Base-by-base conservation (phyloP, 2,797 vertebrate genomes). In the Sebastes iracundus region DNA sequence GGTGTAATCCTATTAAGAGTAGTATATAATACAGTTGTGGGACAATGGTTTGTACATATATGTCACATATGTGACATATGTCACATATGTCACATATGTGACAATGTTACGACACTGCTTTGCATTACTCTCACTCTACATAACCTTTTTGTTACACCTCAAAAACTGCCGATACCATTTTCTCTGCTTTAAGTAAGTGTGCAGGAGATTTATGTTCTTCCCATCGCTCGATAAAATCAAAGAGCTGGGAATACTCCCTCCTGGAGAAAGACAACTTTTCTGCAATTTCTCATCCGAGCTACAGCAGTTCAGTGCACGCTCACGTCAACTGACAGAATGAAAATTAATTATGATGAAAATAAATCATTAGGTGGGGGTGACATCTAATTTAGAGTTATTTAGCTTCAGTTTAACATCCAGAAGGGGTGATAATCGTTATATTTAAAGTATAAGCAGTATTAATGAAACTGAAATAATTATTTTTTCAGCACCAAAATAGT, bases 1-100 rank as follows among this genome's bases (percentile, higher is more conserved):
- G 56, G 52, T 88, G 73, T 92, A 92, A 92, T 89, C 89, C 81
- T 80, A 85, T 90, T 80, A 88, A 77, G 53, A 64, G 20, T 8
- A 55, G 62, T 64, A 60, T 82, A 77, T 80, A 60, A 86, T 75
- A 77, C 70, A 72, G 62, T 67, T 82, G 58, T 68, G 59, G 72
- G 67, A 77, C 64, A 77, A 56, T 69, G 61, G 75, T 75, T 80
- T 69, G 63, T 73, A 79, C 46, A 74, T 62, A 74, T 63, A 70
- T 76, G 55, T 67, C 78, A 72, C 72, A 80, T n/a, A 56, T 68
- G 23, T 25, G 2, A 30, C 35, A 38, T 42, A 42, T 42, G 38
- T 72, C n/a, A 72, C 72, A 80, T n/a, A 56, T 68, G 23, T 25
- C 23, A 30, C 35, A 38, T 42, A 42, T 42, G 38, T 72, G 64